Conservation (phyloP, 2,113 vertebrate species). For the Oenanthe oenanthe region DNA sequence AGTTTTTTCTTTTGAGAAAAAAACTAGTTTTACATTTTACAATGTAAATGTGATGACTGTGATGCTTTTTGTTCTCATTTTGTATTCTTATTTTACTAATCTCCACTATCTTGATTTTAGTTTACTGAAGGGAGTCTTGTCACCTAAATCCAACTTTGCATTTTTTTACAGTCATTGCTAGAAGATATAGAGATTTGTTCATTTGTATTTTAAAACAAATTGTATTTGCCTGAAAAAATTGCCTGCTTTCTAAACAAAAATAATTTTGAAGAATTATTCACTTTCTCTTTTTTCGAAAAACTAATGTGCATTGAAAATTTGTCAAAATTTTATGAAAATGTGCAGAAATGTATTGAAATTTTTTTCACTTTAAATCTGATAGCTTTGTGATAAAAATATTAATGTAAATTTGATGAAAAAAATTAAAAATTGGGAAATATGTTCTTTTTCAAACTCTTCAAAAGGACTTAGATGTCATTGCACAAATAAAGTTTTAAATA, state of each 20-base stretch:
- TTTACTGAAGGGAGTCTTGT: background rate
- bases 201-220: background rate
- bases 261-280: background rate
- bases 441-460: background rate
- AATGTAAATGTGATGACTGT: background rate
- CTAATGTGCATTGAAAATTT: background rate
- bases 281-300: background rate
- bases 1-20: background rate
- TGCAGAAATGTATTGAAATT: background rate
- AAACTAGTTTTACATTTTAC: background rate
- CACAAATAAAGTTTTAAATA: background rate
- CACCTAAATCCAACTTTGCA: background rate
- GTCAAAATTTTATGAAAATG: constrained; percentile 39
- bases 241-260: background rate
- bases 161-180: background rate
- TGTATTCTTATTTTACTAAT: background rate
- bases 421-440: background rate
- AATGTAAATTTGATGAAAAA: background rate
- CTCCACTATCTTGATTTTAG: background rate
- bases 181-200: background rate
- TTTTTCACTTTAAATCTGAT: background rate
- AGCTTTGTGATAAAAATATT: background rate
- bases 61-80: background rate
- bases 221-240: background rate
- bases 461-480: background rate